Evolutionary conservation across 2,888 invertebrate genomes (phyloP).

Genomic region (Oegoconia quadripuncta): DNA sequence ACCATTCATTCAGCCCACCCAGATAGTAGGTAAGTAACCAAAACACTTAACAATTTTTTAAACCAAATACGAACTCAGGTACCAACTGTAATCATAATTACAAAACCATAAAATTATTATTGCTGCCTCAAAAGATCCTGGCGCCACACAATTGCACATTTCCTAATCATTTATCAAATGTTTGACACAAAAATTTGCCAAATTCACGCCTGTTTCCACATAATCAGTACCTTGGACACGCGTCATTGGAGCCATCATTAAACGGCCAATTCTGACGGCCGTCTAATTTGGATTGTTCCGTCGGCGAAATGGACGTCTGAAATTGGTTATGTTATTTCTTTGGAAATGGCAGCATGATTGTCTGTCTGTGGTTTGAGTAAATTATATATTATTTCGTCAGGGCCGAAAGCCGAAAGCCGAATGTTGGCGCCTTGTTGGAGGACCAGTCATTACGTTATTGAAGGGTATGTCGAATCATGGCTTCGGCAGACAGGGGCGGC

Average conservation of each 20-base stretch:
- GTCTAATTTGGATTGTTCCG: slow-evolving; percentile 30
- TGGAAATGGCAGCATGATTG: slow-evolving; percentile 49
- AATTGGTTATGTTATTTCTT: slow-evolving; percentile 15
- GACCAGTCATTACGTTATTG: slow-evolving; percentile 59
- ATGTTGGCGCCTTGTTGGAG: slow-evolving; percentile 70
- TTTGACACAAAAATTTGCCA: slow-evolving; percentile 46
- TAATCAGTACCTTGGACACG: slow-evolving; percentile 33
- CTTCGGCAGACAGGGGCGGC: slow-evolving; percentile 38
- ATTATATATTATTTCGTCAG: slow-evolving; percentile 62
- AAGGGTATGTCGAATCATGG: slow-evolving; percentile 49
- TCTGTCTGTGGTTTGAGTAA: slow-evolving; percentile 53
- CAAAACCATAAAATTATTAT: too few relatives aligned
- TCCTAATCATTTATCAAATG: slow-evolving; percentile 42
- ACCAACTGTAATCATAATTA: slow-evolving; percentile 20
- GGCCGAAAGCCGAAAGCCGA: slow-evolving; percentile 49
- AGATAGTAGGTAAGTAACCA: slow-evolving; percentile 19
- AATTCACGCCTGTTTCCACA: slow-evolving; percentile 35
- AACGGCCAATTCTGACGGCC: slow-evolving; percentile 28
- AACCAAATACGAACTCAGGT: slow-evolving; percentile 16
- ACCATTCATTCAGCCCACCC: slow-evolving; percentile 26
- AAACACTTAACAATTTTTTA: slow-evolving; percentile 10
- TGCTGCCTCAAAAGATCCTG: slow-evolving; percentile 18
- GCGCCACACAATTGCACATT: slow-evolving; percentile 37
- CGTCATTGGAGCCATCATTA: slow-evolving; percentile 31
- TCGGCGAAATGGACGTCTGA: too few relatives aligned